A percentile compares a stretch with the other conserved stretches of the same genome.
These are phyloP conservation scores for Cyclophora albipunctata DNA, from an alignment of 2,888 invertebrate species.

Conservation along the genomic window DNA sequence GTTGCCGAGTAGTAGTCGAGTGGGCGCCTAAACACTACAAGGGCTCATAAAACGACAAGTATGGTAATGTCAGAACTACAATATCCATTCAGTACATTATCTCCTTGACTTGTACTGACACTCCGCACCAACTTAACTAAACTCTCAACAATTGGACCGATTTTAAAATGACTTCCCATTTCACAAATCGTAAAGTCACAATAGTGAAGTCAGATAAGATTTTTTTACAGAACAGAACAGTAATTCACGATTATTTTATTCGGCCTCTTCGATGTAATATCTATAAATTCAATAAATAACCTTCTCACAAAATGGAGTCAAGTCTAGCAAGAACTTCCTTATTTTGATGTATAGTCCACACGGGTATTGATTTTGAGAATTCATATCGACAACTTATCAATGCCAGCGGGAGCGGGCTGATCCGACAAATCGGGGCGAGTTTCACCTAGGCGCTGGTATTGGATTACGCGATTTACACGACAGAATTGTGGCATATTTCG, in stretches of 20 bases:
- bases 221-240: too few relatives aligned
- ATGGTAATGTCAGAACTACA: slow-evolving; percentile 61
- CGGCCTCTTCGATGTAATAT: too few relatives aligned
- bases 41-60: slow-evolving; percentile 66
- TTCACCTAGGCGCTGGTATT: slow-evolving; percentile 11
- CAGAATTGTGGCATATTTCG: slow-evolving; percentile 43
- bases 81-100: slow-evolving; percentile 50
- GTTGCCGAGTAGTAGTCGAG: slow-evolving; percentile 50
- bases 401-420: background rate
- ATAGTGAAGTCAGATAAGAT: too few relatives aligned
- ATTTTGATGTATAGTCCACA: background rate
- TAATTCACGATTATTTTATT: too few relatives aligned
- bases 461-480: slow-evolving; percentile 25
- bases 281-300: too few relatives aligned
- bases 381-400: slow-evolving; percentile 14
- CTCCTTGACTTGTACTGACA: slow-evolving; percentile 41
- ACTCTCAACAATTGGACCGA: slow-evolving; percentile 15
- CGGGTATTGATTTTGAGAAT: slow-evolving; percentile 13
- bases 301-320: too few relatives aligned
- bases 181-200: too few relatives aligned
- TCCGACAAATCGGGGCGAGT: slow-evolving; percentile 24
- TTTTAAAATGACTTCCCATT: slow-evolving; percentile 5
- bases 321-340: too few relatives aligned
- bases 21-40: slow-evolving; percentile 72
- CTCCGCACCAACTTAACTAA: slow-evolving; percentile 41